These are phyloP conservation scores for Grammomys surdaster DNA, from an alignment of 2,113 vertebrate species.

Conservation along the genomic window DNA sequence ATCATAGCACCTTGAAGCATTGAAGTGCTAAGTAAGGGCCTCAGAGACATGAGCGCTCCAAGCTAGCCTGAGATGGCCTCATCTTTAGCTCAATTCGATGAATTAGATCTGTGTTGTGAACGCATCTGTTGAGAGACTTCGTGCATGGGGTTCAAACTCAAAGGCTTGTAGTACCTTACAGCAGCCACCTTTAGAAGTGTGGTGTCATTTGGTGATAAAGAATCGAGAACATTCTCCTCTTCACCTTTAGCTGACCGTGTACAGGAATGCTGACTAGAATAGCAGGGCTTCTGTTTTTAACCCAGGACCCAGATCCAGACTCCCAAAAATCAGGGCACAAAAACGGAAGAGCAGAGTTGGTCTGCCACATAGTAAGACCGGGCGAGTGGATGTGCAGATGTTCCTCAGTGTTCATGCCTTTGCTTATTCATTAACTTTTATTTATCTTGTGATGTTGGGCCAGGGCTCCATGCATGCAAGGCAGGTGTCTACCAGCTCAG, in stretches of 20 bases:
- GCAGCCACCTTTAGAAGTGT: not conserved
- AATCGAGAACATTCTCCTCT: not conserved
- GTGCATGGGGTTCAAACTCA: not conserved
- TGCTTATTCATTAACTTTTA: not conserved
- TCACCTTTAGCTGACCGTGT: not conserved
- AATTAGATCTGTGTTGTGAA: conserved; percentile 11
- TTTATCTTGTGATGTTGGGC: not conserved
- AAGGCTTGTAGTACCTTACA: not conserved
- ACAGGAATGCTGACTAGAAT: not conserved
- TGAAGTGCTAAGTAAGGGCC: not conserved
- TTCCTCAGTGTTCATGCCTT: not conserved
- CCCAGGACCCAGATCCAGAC: not conserved
- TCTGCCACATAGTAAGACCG: not conserved
- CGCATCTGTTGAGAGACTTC: not conserved
- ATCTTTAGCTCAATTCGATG: not conserved
- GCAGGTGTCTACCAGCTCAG: not conserved
- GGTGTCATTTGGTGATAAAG: not conserved
- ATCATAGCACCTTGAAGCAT: not conserved
- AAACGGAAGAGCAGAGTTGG: not conserved
- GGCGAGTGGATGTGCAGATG: not conserved
- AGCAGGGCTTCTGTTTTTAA: not conserved
- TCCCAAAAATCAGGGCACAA: not conserved
- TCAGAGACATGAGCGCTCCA: not conserved
- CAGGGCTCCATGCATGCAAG: not conserved
- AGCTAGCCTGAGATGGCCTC: not conserved